Base-by-base conservation (phyloP, 1,140 invertebrate genomes). In the Leucophenga varia region DNA sequence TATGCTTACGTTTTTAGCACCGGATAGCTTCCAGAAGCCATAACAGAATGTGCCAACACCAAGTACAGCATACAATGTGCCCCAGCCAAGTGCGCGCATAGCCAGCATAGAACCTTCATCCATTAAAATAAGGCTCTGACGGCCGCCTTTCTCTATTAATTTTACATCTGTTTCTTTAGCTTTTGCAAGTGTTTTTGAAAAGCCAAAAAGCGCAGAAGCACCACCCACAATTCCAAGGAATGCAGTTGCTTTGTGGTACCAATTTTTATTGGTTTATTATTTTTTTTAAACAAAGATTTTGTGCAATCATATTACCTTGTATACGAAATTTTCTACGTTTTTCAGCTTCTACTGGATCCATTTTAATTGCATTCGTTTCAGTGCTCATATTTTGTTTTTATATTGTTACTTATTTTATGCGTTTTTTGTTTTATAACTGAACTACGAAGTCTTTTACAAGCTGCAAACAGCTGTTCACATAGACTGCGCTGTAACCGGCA, bases 1-100 rank as follows among this genome's bases (percentile, higher is more conserved):
- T n/a, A 14, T 19, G 49, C 47, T 78, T 68, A 89, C 86, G 82
- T 88, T 83, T 57, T 84, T 83, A 21, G 90, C 91, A 50, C 91
- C 93, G 22, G 90, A 86, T 6, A 93, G 57, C 79, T 95, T 95
- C 90, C 91, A 96, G 45, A 95, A 84, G 9, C 83, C 81, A 76
- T 87, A 93, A 72, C 87, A 90, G 43, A 95, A 76, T 36, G 90
- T 64, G 10, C 89, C 82, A 55, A 91, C 90, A 9, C 92, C 91
- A 28, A 86, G 79, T 12, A 93, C 79, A 1, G 93, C 89, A 77
- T 92, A 94, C 2, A 94, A 60, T 3, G 90, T 90, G 2, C 91
- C 93, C 86, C 89, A 90, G 16, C 86, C 88, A 2, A 97, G 77
- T 2, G 94, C 94, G 68, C 88, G 77, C 22, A 91, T 47, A 2